Evolutionary conservation across 1,140 invertebrate genomes (phyloP), one percentile per base, ranked within the genome.

Genomic region (Helicorthomorpha holstii): DNA sequence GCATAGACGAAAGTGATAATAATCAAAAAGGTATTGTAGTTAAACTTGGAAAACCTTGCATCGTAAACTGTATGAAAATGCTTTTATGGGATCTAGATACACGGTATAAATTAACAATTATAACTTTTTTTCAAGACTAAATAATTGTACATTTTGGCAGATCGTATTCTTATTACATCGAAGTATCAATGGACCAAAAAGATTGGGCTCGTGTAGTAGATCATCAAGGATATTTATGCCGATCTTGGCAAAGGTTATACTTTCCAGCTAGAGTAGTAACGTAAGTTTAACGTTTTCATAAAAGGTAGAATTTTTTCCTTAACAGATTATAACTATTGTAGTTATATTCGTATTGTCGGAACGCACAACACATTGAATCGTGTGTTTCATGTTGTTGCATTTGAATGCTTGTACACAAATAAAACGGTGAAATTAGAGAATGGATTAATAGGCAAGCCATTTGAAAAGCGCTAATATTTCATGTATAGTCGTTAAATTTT

Each of bases 341-440:
- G 73, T 49, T 96, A 81, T 67, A 84, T 98, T 55, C 76, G 83
- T 61, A 76, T 97, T 43, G 86, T 94, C 56, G 94, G 75, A 59
- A 95, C 91, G 25, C 83, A 93, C 64, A 97, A 96, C 66, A 94
- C 91, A 23, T 86, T 92, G 2, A 96, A 95, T 69, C 82, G 88
- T 69, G 85, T 93, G 55, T 97, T 97, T 64, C 91, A 97, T 72
- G 73, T 91, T 45, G 90, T 96, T 2, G 78, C 82, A 16, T 79
- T 98, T 63, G 87, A 97, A 72, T 87, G 88, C 49, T 80, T 82
- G 67, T 94, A 82, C 63, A 87, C 81, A 27, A 73, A 76, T 46
- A 79, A 80, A 47, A 73, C 79, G 58, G 84, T 88, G 59, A 74
- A 77, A 54, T 68, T 93, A 54, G 70, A 81, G 25, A 74, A 82